Evolutionary conservation across 2,113 vertebrate genomes (phyloP).

Genomic region (Zosterops japonicus): DNA sequence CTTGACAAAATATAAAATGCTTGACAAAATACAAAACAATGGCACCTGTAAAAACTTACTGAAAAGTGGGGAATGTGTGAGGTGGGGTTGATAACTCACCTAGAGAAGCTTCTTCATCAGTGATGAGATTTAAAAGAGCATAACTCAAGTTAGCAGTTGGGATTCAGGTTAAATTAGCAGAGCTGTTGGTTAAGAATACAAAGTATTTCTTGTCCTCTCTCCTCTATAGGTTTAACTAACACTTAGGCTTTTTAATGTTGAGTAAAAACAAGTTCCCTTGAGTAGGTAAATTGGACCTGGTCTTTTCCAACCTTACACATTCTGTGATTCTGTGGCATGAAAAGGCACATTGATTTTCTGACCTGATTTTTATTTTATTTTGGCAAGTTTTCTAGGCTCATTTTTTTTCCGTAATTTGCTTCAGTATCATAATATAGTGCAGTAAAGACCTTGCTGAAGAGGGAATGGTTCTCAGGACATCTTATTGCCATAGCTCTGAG

Average conservation of each 20-base stretch:
- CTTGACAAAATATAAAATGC: background rate
- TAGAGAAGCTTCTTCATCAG: background rate
- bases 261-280: background rate
- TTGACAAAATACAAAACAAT: background rate
- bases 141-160: background rate
- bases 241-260: background rate
- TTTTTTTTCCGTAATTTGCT: background rate
- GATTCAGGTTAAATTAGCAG: background rate
- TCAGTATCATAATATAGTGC: background rate
- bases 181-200: background rate
- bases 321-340: background rate
- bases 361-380: background rate
- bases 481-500: background rate
- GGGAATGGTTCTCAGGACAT: background rate
- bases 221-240: background rate
- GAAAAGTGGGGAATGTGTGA: background rate
- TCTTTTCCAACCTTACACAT: background rate
- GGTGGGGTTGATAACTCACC: rapidly evolving
- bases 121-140: background rate
- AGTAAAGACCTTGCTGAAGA: background rate
- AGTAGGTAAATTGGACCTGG: background rate
- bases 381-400: background rate
- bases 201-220: background rate
- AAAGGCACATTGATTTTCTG: background rate
- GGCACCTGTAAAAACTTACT: background rate